phyloP scores from a whole-genome alignment of 2,113 vertebrate genomes.

The Oxyura jamaicensis region DNA sequence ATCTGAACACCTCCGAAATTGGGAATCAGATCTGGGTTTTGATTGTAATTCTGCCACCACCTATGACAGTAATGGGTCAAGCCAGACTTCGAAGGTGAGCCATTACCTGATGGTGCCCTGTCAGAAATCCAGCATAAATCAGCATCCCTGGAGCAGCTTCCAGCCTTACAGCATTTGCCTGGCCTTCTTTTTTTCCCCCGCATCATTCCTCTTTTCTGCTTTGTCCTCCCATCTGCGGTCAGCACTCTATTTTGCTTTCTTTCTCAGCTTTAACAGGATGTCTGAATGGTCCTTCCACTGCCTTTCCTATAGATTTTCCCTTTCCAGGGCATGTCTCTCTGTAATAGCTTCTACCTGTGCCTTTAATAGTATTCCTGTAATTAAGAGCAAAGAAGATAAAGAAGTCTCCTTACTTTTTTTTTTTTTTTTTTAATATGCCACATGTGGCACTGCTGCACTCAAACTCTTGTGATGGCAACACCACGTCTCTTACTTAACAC shows the following conservation, averaged over 20 bases:
- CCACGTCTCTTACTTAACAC: not conserved
- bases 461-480: not conserved
- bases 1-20: conserved; percentile 42
- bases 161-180: not conserved
- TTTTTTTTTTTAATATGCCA: not conserved
- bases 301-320: not conserved
- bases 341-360: not conserved
- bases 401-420: not conserved
- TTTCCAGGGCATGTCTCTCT: not conserved
- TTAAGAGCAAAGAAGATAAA: not conserved
- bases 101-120: conserved; percentile 5
- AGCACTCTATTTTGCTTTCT: not conserved
- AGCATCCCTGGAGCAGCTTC: not conserved
- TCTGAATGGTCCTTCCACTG: not conserved
- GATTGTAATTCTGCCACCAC: not conserved
- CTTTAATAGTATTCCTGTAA: not conserved
- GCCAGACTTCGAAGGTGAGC: not conserved
- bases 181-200: not conserved
- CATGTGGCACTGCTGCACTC: not conserved
- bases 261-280: not conserved
- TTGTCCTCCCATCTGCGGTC: not conserved
- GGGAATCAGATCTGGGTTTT: conserved; percentile 17
- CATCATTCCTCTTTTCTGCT: not conserved
- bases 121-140: not conserved
- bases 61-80: conserved; percentile 31